phyloP scores from a whole-genome alignment of 2,113 vertebrate genomes.

The Gyps fulvus region DNA sequence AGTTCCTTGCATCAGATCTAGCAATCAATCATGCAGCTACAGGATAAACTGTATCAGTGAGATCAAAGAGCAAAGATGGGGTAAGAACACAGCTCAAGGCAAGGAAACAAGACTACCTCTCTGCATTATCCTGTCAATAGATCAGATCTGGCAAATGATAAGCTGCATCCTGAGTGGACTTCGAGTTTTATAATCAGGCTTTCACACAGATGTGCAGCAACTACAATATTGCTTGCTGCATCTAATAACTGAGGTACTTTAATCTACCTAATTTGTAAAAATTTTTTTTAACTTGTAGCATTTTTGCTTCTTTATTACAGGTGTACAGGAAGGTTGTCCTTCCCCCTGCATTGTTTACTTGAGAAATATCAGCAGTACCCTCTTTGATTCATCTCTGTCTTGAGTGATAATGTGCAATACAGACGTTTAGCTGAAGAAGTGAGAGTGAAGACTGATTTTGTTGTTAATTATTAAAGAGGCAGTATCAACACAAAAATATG shows the following conservation, averaged over 20 bases:
- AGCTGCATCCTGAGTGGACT: not conserved
- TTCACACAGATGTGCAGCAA: not conserved
- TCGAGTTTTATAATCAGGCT: not conserved
- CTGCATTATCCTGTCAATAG: not conserved
- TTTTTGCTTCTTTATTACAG: too few relatives aligned
- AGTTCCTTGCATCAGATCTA: not conserved
- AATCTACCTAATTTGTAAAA: not conserved
- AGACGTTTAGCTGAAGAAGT: too few relatives aligned
- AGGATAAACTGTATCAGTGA: not conserved
- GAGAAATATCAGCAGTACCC: too few relatives aligned
- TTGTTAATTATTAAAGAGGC: too few relatives aligned
- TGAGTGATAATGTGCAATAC: too few relatives aligned
- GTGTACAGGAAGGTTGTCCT: too few relatives aligned
- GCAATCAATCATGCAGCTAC: not conserved
- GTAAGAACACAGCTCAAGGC: not conserved
- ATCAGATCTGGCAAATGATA: not conserved
- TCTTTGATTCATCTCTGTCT: too few relatives aligned
- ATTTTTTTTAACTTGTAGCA: not conserved
- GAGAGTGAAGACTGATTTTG: too few relatives aligned
- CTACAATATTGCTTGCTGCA: not conserved
- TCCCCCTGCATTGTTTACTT: too few relatives aligned
- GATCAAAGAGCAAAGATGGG: not conserved
- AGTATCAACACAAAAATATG: too few relatives aligned
- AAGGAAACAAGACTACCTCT: not conserved
- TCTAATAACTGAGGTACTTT: not conserved